Percentiles rank a stretch among this genome's conserved stretches.
Conservation (phyloP, 2,797 vertebrate genomes). For the Parotocinclus haroldoi region DNA sequence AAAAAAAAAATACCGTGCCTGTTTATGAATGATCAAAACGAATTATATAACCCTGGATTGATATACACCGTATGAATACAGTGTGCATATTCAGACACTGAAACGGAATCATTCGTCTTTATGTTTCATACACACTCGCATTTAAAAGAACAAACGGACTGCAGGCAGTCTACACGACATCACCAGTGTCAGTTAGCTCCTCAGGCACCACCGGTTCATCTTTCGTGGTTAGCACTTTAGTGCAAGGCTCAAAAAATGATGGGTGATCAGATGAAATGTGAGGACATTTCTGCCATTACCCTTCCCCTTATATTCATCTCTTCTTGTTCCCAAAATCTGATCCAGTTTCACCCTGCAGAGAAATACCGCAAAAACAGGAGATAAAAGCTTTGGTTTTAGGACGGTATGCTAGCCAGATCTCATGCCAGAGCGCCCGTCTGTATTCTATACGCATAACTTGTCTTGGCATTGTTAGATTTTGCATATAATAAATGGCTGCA, state of each 20-base stretch:
- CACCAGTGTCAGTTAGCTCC: slow-evolving; percentile 6
- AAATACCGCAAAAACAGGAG: slow-evolving; percentile 4
- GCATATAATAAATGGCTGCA: too few species aligned
- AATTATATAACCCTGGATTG: too few species aligned
- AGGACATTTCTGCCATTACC: slow-evolving; percentile 57
- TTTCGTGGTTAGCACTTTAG: slow-evolving; percentile 42
- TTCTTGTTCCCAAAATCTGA: slow-evolving; percentile 25
- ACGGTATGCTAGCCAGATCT: too few species aligned
- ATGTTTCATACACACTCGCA: background rate
- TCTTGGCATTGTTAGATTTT: too few species aligned
- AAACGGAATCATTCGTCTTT: background rate
- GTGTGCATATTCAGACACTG: too few species aligned
- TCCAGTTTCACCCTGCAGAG: slow-evolving; percentile 41
- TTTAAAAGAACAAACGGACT: background rate
- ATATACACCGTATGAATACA: too few species aligned
- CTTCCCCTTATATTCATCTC: slow-evolving; percentile 11
- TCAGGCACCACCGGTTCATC: slow-evolving; percentile 11
- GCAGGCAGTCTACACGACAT: background rate
- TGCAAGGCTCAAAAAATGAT: slow-evolving; percentile 56
- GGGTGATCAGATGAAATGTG: slow-evolving; percentile 58
- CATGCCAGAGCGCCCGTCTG: too few species aligned
- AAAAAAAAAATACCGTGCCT: too few species aligned
- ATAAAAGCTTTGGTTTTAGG: too few species aligned
- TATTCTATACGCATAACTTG: too few species aligned
- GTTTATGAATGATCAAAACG: too few species aligned